Conservation (phyloP, 1,140 invertebrate species). For the Hycleus phaleratus region DNA sequence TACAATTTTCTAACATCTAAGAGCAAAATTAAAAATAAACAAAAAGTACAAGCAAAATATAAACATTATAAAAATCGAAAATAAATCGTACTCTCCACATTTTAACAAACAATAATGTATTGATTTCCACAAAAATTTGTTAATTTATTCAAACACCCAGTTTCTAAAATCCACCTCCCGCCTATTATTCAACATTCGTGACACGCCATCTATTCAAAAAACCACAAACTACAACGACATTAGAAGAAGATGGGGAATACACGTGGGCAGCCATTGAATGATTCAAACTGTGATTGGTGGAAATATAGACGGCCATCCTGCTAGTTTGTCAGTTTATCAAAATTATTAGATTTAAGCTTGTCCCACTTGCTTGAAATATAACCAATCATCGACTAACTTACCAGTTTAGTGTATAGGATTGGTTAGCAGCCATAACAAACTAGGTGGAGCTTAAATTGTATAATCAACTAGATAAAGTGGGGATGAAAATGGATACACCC, state of each 20-base stretch:
- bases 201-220: conserved; percentile 21
- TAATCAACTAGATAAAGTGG: not conserved
- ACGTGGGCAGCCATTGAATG: conserved; percentile 19
- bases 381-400: not conserved
- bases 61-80: no score
- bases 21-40: no score
- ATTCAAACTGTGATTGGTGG: conserved; percentile 24
- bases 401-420: not conserved
- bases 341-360: conserved; percentile 28
- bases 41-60: no score
- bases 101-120: no score
- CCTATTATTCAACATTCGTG: not conserved
- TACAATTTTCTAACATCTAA: no score
- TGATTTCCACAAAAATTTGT: no score
- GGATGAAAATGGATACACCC: conserved; percentile 24
- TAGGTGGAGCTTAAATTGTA: conserved; percentile 26
- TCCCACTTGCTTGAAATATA: conserved; percentile 17
- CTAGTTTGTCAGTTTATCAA: conserved; percentile 21
- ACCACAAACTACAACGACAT: conserved; percentile 1
- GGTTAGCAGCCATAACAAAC: conserved; percentile 31
- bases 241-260: not conserved
- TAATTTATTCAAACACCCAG: no score
- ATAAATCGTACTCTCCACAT: no score
- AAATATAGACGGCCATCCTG: conserved; percentile 31
- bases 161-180: not conserved